These are phyloP conservation scores for Drosophila varians DNA, from an alignment of 1,140 invertebrate genomes.

Conservation along the genomic window DNA sequence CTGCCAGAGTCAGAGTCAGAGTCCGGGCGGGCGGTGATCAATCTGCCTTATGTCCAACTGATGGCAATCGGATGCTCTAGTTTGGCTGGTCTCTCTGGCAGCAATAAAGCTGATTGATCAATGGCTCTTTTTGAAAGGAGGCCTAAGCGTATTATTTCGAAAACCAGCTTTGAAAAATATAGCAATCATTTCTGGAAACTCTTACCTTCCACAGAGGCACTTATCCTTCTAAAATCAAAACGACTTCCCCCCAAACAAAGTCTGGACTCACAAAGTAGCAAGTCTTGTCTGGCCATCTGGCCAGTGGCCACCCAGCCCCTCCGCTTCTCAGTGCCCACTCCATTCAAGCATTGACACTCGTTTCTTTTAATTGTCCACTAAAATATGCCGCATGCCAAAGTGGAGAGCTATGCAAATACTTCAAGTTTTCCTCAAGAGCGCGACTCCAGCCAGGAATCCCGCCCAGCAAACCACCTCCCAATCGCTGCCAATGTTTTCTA, in stretches of 20 bases:
- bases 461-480: conserved; percentile 1
- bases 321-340: conserved; percentile 9
- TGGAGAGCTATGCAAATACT: conserved; percentile 74
- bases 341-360: conserved; percentile 18
- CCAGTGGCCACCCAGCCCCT: not conserved
- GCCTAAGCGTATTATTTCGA: not conserved
- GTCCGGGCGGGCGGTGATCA: conserved; percentile 51
- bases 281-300: not conserved
- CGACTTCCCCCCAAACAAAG: not conserved
- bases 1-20: conserved; percentile 20
- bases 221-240: not conserved
- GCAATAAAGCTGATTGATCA: conserved; percentile 43
- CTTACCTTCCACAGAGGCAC: not conserved
- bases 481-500: conserved; percentile 19
- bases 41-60: conserved; percentile 68
- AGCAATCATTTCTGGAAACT: too few species aligned
- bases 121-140: not conserved
- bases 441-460: conserved; percentile 32
- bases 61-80: conserved; percentile 52
- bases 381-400: conserved; percentile 57
- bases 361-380: conserved; percentile 66
- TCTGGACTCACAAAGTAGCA: not conserved
- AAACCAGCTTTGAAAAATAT: not conserved
- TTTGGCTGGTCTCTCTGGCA: conserved; percentile 29
- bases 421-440: conserved; percentile 54